A percentile compares a stretch with the other conserved stretches of the same genome.
Evolutionary conservation across 1,140 invertebrate species (phyloP).

Genomic region (Calliopsis andreniformis): DNA sequence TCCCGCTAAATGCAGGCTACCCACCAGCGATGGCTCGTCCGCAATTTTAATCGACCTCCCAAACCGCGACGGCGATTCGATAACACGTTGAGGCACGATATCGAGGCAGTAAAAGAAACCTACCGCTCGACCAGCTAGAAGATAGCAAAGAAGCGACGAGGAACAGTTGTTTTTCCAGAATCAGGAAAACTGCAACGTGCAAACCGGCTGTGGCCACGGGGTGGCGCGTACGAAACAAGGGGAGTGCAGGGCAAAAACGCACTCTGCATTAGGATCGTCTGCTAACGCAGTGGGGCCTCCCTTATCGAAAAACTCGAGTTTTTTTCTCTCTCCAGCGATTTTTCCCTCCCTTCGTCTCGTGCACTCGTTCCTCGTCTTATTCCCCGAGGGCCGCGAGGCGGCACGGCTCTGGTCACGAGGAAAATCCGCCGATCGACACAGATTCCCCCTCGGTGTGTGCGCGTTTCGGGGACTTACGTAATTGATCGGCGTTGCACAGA

Average conservation of each 20-base stretch:
- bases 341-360: no score
- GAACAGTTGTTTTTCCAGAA: not conserved
- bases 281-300: constrained; percentile 9
- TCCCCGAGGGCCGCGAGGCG: no score
- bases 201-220: constrained; percentile 18
- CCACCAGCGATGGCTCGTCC: constrained; percentile 20
- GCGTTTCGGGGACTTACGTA: constrained; percentile 53
- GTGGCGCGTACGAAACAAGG: constrained; percentile 40
- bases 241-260: constrained; percentile 16
- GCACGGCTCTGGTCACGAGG: not conserved
- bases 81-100: not conserved
- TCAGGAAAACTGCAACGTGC: not conserved
- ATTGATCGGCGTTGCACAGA: constrained; percentile 33
- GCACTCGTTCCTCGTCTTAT: not conserved
- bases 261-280: constrained; percentile 24
- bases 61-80: not conserved
- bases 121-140: not conserved
- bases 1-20: constrained; percentile 41
- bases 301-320: no score
- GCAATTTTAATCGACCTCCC: constrained; percentile 42
- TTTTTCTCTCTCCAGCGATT: no score
- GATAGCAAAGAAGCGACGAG: constrained; percentile 9
- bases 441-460: constrained; percentile 14
- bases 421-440: constrained; percentile 9
- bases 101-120: not conserved